Evolutionary conservation across 2,888 invertebrate genomes (phyloP).

Genomic region (Drosophila paracracens): DNA sequence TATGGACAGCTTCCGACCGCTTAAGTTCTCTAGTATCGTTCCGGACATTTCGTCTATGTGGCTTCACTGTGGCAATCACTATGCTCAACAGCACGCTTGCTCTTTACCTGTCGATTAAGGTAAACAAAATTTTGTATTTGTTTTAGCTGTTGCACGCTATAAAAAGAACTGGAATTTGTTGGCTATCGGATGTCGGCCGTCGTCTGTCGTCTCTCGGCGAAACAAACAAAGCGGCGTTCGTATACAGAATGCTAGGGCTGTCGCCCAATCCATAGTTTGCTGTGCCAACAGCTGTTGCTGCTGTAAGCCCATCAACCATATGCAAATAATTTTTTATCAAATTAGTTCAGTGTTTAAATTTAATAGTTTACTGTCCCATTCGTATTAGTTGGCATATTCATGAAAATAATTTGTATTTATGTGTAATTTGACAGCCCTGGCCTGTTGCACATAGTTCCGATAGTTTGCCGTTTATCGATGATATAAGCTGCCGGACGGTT

Average conservation of each 20-base stretch:
- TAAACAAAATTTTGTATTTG: slow-evolving; percentile 56
- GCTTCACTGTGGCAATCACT: slow-evolving; percentile 20
- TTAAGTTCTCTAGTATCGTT: slow-evolving; percentile 98
- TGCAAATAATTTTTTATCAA: neutral
- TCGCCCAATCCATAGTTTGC: slow-evolving; percentile 6
- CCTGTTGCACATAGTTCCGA: neutral
- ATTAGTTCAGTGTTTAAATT: neutral
- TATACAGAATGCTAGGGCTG: slow-evolving; percentile 66
- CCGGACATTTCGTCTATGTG: slow-evolving; percentile 86
- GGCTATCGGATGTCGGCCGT: slow-evolving; percentile 34
- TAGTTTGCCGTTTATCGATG: slow-evolving; percentile 17
- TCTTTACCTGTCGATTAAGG: slow-evolving; percentile 19
- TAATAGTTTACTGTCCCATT: neutral
- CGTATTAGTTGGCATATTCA: neutral
- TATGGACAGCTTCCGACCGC: slow-evolving; percentile 95
- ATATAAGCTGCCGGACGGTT: slow-evolving; percentile 13
- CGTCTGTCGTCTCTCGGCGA: slow-evolving; percentile 46
- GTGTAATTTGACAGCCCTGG: slow-evolving; percentile 15
- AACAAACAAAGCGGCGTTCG: slow-evolving; percentile 70
- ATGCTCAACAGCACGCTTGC: neutral
- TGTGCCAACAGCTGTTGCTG: slow-evolving; percentile 44
- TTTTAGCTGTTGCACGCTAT: slow-evolving; percentile 44
- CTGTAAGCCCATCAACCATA: neutral
- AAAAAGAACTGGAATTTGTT: slow-evolving; percentile 52
- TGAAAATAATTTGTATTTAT: neutral